Percentiles rank a stretch among this genome's conserved stretches.
Conservation (phyloP, 2,797 vertebrate genomes). For the Tokudaia muenninki region DNA sequence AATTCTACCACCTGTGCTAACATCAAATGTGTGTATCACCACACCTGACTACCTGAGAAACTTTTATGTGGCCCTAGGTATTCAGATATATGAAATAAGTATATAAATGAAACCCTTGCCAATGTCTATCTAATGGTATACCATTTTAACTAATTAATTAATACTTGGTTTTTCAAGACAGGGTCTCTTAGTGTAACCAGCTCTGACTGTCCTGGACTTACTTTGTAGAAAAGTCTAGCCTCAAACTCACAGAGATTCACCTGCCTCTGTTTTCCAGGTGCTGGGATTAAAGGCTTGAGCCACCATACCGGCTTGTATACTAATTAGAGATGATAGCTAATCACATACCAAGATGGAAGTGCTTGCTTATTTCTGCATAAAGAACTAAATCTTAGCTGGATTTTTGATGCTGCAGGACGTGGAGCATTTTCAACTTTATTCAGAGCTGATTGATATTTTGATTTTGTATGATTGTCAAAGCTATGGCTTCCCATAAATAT, state of each 20-base stretch:
- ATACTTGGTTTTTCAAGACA: neutral
- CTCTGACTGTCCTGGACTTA: too few relatives aligned
- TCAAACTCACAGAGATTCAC: too few relatives aligned
- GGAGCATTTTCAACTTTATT: neutral
- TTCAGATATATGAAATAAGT: neutral
- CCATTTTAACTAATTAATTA: neutral
- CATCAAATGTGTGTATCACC: neutral
- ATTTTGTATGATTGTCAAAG: neutral
- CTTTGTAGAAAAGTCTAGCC: too few relatives aligned
- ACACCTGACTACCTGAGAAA: neutral
- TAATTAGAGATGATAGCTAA: neutral
- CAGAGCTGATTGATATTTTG: neutral
- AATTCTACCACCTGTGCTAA: neutral
- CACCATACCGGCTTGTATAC: neutral
- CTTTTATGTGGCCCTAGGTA: neutral
- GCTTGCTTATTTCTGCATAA: neutral
- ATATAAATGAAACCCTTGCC: neutral
- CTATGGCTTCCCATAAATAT: neutral
- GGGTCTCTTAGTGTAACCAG: too few relatives aligned
- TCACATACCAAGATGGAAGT: neutral
- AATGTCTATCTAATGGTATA: neutral
- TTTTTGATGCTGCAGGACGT: neutral
- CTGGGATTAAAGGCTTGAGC: too few relatives aligned
- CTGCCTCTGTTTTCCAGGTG: too few relatives aligned
- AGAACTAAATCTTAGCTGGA: neutral